These are phyloP conservation scores for Acanthurus leucopareius DNA, from an alignment of 2,797 vertebrate genomes.

Conservation along the genomic window DNA sequence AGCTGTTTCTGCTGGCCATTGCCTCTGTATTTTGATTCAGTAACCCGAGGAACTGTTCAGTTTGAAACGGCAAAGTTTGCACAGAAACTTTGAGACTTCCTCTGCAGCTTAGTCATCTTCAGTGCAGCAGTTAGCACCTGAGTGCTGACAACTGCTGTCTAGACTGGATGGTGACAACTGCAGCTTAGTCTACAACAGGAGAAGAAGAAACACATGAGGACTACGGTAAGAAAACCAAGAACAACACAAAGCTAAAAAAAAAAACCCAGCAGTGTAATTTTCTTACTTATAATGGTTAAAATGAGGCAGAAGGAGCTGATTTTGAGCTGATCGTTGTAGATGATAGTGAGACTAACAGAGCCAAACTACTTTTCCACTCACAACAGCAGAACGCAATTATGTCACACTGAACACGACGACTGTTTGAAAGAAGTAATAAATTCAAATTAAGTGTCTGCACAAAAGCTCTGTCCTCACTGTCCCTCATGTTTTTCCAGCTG, in stretches of 20 bases:
- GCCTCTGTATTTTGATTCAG: not conserved
- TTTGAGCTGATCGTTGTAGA: not conserved
- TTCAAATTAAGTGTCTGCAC: not conserved
- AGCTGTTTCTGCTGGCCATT: not conserved
- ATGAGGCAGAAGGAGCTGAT: not conserved
- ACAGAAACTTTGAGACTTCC: not conserved
- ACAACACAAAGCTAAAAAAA: not conserved
- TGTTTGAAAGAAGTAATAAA: not conserved
- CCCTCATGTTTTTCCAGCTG: not conserved
- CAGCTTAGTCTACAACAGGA: not conserved
- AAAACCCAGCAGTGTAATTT: not conserved
- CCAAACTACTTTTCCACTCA: not conserved
- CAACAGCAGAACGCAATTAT: not conserved
- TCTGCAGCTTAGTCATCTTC: not conserved
- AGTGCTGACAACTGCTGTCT: slow-evolving; percentile 34
- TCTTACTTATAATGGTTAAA: not conserved
- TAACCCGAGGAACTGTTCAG: not conserved
- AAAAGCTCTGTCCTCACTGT: not conserved
- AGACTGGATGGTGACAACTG: slow-evolving; percentile 28
- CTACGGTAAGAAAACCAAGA: not conserved
- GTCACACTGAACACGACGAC: not conserved
- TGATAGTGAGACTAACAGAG: not conserved
- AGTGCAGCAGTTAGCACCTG: slow-evolving; percentile 5
- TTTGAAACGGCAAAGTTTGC: not conserved
- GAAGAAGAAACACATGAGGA: not conserved